These are phyloP conservation scores for Andricus grossulariae DNA, from an alignment of 1,140 invertebrate genomes.

Conservation along the genomic window DNA sequence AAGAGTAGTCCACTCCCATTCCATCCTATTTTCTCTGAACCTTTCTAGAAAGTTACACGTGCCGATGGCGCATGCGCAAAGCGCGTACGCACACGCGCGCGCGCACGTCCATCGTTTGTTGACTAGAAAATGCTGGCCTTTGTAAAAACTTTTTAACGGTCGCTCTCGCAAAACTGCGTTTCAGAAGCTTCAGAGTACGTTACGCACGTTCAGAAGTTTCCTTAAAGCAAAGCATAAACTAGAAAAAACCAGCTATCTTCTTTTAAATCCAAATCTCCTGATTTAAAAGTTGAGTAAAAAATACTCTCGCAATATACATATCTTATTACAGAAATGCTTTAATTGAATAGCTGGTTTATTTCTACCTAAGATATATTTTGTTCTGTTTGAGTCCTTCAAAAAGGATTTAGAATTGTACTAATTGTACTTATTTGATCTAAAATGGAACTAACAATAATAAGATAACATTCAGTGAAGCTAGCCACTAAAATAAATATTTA, in stretches of 20 bases:
- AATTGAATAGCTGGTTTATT: background rate
- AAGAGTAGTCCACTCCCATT: constrained; percentile 40
- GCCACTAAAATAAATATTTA: constrained; percentile 19
- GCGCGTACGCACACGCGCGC: no score
- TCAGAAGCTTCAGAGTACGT: constrained; percentile 17
- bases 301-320: background rate
- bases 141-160: constrained; percentile 26
- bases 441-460: constrained; percentile 1
- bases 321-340: background rate
- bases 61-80: constrained; percentile 23
- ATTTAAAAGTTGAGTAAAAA: constrained; percentile 11
- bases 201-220: constrained; percentile 21
- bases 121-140: constrained; percentile 35
- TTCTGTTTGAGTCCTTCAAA: constrained; percentile 12
- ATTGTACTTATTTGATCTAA: constrained; percentile 8
- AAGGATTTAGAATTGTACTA: constrained; percentile 28
- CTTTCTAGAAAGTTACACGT: constrained; percentile 35
- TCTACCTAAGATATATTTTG: background rate
- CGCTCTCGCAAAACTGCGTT: constrained; percentile 27
- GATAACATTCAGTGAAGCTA: constrained; percentile 18
- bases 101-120: background rate
- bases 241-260: constrained; percentile 8
- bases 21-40: constrained; percentile 4
- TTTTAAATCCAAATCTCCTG: constrained; percentile 13
- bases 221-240: constrained; percentile 9